phyloP scores from a whole-genome alignment of 2,113 vertebrate species.

The Tylochromis polylepis region DNA sequence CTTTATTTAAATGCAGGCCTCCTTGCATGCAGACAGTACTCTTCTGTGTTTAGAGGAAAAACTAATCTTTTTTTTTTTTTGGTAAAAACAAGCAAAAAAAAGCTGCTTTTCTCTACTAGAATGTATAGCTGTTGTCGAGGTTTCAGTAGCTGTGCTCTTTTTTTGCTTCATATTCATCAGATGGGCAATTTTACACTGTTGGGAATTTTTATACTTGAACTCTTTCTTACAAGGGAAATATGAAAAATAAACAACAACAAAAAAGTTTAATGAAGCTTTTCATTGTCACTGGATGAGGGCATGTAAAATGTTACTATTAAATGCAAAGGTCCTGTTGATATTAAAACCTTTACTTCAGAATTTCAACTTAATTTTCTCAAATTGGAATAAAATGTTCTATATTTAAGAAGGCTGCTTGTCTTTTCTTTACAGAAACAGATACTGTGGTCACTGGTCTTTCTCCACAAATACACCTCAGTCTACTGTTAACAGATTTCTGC shows the following conservation, averaged over 20 bases:
- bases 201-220: constrained; percentile 99
- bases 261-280: constrained; percentile 87
- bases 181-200: constrained; percentile 98
- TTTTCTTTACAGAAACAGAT: constrained; percentile 2
- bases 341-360: constrained; percentile 88
- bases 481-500: neutral
- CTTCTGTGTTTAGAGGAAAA: constrained; percentile 74
- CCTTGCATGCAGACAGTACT: constrained; percentile 64
- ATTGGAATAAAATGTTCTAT: constrained; percentile 86
- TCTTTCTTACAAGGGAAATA: constrained; percentile 99
- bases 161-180: constrained; percentile 90
- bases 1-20: constrained; percentile 77
- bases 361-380: constrained; percentile 91
- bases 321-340: constrained; percentile 88
- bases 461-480: neutral
- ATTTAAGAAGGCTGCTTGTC: constrained; percentile 40
- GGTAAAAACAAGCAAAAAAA: constrained; percentile 69
- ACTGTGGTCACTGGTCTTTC: neutral
- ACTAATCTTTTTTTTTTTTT: constrained; percentile 9
- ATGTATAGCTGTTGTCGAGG: constrained; percentile 81
- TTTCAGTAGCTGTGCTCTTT: constrained; percentile 89
- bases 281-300: constrained; percentile 90
- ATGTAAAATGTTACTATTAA: constrained; percentile 90
- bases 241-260: constrained; percentile 73
- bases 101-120: constrained; percentile 92